phyloP scores from a whole-genome alignment of 2,888 invertebrate species.

The Troides aeacus region DNA sequence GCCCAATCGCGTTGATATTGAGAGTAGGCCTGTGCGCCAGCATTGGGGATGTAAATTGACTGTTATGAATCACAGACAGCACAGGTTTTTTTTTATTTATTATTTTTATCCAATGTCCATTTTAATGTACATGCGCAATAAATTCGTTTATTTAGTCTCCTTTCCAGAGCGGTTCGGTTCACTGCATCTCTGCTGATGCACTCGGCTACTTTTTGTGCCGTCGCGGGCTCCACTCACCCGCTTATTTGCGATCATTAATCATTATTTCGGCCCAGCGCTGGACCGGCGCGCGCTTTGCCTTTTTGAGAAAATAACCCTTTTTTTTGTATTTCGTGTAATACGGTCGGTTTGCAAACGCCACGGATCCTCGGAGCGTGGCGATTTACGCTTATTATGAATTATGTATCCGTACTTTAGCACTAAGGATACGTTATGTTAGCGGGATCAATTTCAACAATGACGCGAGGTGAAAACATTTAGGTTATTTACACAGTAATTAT shows the following conservation, averaged over 20 bases:
- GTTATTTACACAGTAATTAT: too few relatives aligned
- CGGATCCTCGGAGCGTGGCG: constrained; percentile 48
- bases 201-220: constrained; percentile 61
- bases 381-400: constrained; percentile 32
- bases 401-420: constrained; percentile 17
- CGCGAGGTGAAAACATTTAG: neutral
- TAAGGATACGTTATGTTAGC: neutral
- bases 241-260: constrained; percentile 81
- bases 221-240: constrained; percentile 64
- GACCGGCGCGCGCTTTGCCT: constrained; percentile 62
- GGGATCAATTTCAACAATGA: constrained; percentile 2
- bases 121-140: constrained; percentile 15
- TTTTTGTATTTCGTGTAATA: constrained; percentile 57
- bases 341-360: constrained; percentile 47
- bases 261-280: constrained; percentile 73
- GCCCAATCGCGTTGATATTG: too few relatives aligned
- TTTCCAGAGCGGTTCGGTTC: constrained; percentile 46
- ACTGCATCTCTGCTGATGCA: constrained; percentile 58
- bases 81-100: neutral
- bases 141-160: constrained; percentile 20
- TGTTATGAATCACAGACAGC: too few relatives aligned
- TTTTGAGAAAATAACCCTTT: constrained; percentile 77
- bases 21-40: too few relatives aligned
- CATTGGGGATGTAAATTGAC: too few relatives aligned
- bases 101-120: constrained; percentile 9